Conservation (phyloP, 1,140 invertebrate species). For the Tetramorium simillimum region DNA sequence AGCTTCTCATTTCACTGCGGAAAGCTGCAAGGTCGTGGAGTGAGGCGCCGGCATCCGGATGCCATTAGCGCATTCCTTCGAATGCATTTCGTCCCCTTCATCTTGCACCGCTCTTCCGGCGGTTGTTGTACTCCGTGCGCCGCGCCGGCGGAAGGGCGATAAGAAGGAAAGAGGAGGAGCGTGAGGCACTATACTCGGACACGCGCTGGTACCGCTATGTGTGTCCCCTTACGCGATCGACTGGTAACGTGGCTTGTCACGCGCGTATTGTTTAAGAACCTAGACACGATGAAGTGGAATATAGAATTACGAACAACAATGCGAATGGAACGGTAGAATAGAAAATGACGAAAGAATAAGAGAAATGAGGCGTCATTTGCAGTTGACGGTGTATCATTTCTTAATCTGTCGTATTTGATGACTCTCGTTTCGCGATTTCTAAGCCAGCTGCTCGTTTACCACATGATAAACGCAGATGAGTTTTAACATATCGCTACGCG, state of each 20-base stretch:
- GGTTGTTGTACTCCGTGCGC: constrained; percentile 5
- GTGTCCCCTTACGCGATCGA: constrained; percentile 39
- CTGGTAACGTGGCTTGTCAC: constrained; percentile 53
- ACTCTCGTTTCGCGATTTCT: background rate
- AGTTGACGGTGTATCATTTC: background rate
- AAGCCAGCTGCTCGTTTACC: background rate
- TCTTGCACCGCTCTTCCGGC: constrained; percentile 42
- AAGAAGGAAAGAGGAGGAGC: background rate
- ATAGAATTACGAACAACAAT: background rate
- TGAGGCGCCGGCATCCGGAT: constrained; percentile 39
- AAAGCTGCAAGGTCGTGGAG: constrained; percentile 38
- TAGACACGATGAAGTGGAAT: background rate
- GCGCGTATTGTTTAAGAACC: constrained; percentile 1
- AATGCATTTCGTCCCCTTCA: constrained; percentile 36
- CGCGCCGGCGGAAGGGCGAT: constrained; percentile 28
- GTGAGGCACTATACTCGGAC: constrained; percentile 29
- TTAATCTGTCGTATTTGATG: background rate
- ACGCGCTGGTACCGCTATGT: constrained; percentile 29
- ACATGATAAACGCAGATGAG: background rate
- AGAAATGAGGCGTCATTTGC: background rate
- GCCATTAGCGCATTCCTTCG: constrained; percentile 52
- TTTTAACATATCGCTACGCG: background rate
- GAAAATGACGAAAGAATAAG: background rate
- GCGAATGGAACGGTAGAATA: background rate
- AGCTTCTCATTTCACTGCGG: constrained; percentile 31